Base-by-base conservation (phyloP, 2,888 invertebrate genomes). In the Acronicta aceris region DNA sequence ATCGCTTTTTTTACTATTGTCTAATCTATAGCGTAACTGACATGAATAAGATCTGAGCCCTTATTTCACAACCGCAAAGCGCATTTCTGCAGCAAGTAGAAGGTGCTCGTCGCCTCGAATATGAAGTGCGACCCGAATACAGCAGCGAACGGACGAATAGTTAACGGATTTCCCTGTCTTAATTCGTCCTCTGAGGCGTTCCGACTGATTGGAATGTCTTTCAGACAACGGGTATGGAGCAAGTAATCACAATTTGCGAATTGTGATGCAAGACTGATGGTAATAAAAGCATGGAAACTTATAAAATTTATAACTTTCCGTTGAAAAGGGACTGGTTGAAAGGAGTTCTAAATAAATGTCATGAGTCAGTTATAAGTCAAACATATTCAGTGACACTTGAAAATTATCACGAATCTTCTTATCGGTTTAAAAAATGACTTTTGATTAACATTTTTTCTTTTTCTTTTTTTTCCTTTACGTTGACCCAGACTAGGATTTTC, bases 181-280 rank as follows among this genome's bases (percentile, higher is more conserved):
- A 78, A 78, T 82, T 83, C 79, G 79, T 82, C 81, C 78, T 75
- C 68, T 54, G 76, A 82, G 78, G 78, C 79, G 78, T 79, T 82
- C 76, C 76, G 71, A 69, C 84, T 87, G 87, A 86, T 87, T 89
- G 85, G 86, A 85, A 86, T 82, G 81, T 81, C 84, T 81, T 76
- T 69, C 79, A 86, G 82, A 85, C 84, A 87, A 83, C 83, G 74
- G 83, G 81, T 84, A 84, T 78, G 71, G 81, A 83, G 85, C 81
- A 87, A 89, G 85, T 85, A 88, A 88, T 90, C 87, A 87, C 83
- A 85, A 83, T 89, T 86, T 86, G 87, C 83, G 83, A 79, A 78
- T 74, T 77, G 68, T 72, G 57, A 62, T 73, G 74, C 71, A 79
- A 79, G 73, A 65, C 76, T 65, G 74, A 75, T 78, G 59, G 58